Evolutionary conservation across 1,140 invertebrate species (phyloP).

Genomic region (Drosophila sp.): DNA sequence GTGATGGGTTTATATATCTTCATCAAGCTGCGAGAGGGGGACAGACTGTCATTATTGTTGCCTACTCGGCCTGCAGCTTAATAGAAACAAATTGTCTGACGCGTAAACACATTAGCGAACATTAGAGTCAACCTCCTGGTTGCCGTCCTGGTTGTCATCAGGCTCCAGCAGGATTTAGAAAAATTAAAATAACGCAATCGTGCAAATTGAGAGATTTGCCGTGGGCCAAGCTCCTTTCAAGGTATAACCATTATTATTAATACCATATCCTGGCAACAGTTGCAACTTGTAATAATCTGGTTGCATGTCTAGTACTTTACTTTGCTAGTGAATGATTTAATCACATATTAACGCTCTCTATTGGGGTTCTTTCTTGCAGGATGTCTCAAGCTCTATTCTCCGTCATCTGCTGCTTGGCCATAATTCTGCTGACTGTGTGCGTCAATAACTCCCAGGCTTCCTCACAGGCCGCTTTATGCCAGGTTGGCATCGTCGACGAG

Average conservation of each 20-base stretch:
- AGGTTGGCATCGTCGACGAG: constrained; percentile 76
- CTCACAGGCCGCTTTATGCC: constrained; percentile 67
- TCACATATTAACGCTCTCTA: constrained; percentile 3
- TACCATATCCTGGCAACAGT: not conserved
- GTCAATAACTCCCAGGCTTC: constrained; percentile 41
- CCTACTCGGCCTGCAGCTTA: constrained; percentile 40
- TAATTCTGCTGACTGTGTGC: constrained; percentile 57
- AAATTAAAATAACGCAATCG: constrained; percentile 2
- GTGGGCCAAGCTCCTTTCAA: not conserved
- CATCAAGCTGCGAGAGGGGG: constrained; percentile 9
- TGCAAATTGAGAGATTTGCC: constrained; percentile 6
- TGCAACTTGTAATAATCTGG: not conserved
- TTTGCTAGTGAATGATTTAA: not conserved
- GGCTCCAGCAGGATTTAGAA: constrained; percentile 25
- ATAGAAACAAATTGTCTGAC: constrained; percentile 73
- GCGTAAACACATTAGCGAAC: constrained; percentile 63
- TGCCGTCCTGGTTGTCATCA: not conserved
- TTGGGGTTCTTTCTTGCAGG: constrained; percentile 38
- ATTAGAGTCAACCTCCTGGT: constrained; percentile 40
- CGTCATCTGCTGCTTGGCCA: constrained; percentile 57
- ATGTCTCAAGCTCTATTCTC: constrained; percentile 74
- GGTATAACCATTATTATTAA: no score
- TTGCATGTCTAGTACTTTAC: not conserved
- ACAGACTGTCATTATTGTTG: constrained; percentile 21
- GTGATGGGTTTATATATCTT: constrained; percentile 26